A percentile compares a stretch with the other conserved stretches of the same genome.
phyloP scores from a whole-genome alignment of 2,113 vertebrate genomes.

The Okapia johnstoni region DNA sequence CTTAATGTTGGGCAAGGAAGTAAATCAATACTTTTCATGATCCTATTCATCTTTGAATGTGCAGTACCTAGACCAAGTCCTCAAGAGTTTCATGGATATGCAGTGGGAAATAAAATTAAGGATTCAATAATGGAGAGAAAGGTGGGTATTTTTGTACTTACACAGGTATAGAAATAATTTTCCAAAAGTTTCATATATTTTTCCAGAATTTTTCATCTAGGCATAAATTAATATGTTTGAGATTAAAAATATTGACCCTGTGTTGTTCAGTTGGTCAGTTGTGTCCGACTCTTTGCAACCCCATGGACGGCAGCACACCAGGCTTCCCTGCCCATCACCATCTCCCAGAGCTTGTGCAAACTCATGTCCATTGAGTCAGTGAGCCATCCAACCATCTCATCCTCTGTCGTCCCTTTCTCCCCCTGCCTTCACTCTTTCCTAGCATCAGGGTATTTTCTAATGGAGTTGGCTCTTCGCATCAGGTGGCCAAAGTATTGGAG shows the following conservation, averaged over 20 bases:
- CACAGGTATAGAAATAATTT: background rate
- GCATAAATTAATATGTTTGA: background rate
- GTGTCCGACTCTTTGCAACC: fast-evolving
- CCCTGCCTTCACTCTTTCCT: background rate
- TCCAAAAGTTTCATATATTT: background rate
- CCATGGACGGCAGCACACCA: background rate
- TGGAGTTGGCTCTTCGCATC: background rate
- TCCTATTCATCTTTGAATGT: background rate
- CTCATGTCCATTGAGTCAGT: background rate
- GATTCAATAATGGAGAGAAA: background rate
- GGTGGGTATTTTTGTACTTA: background rate
- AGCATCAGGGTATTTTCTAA: background rate
- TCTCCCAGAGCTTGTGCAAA: background rate
- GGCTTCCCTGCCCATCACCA: background rate
- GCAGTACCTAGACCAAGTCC: background rate
- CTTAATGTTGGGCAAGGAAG: background rate
- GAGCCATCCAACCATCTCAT: background rate
- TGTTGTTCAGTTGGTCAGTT: background rate
- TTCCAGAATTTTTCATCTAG: background rate
- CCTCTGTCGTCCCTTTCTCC: background rate
- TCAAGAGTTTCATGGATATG: background rate
- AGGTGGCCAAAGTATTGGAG: background rate
- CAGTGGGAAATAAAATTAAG: constrained; percentile 21
- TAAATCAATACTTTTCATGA: background rate
- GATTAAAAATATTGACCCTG: background rate